Conservation (phyloP, 2,888 invertebrate species). For the Masnerella sp. region DNA sequence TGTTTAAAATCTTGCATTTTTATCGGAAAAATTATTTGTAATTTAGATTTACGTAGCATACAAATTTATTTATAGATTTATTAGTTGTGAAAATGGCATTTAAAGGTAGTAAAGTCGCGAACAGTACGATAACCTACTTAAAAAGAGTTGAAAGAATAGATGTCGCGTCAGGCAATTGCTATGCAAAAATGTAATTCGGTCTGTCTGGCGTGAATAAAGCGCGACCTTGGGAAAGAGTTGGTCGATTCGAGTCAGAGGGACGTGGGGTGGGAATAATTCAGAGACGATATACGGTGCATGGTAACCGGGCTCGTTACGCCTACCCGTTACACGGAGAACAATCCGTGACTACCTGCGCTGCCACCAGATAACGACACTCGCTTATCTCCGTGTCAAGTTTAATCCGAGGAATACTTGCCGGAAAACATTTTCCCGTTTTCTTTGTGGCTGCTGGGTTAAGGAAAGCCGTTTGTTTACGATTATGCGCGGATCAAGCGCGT, state of each 20-base stretch:
- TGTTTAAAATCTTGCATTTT: too few relatives aligned
- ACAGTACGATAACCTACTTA: too few relatives aligned
- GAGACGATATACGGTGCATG: conserved; percentile 28
- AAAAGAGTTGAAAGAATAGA: too few relatives aligned
- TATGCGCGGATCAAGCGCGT: conserved; percentile 5
- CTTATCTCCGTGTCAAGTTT: conserved; percentile 49
- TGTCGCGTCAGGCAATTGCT: too few relatives aligned
- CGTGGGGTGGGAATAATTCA: conserved; percentile 33
- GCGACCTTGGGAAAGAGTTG: conserved; percentile 35
- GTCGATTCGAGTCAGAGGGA: conserved; percentile 6
- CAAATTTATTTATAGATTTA: too few relatives aligned
- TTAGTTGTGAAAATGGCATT: too few relatives aligned
- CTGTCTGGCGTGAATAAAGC: too few relatives aligned
- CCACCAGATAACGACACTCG: conserved; percentile 45
- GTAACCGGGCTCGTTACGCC: conserved; percentile 50
- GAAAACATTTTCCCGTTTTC: conserved; percentile 29
- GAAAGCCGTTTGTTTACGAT: conserved; percentile 32
- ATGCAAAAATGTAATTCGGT: too few relatives aligned
- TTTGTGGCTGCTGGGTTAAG: conserved; percentile 7
- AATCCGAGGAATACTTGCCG: conserved; percentile 30
- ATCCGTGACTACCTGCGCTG: conserved; percentile 40
- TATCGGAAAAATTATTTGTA: too few relatives aligned
- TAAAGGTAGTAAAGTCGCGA: too few relatives aligned
- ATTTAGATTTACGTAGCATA: too few relatives aligned
- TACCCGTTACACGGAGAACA: conserved; percentile 41